phyloP scores from a whole-genome alignment of 1,140 invertebrate genomes.

The Harlomillsia oculata region DNA sequence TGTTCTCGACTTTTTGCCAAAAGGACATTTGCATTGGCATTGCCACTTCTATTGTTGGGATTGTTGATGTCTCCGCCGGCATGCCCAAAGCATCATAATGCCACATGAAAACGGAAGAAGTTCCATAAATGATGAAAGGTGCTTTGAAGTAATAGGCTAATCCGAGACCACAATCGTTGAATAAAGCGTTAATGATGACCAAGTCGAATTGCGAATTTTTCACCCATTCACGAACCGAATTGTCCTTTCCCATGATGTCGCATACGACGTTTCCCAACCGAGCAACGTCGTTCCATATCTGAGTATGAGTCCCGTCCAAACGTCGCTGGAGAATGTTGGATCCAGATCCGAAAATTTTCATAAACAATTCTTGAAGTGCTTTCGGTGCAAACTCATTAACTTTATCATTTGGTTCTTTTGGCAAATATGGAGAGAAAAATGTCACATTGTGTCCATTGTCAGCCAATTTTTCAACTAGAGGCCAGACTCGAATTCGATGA shows the following conservation, averaged over 20 bases:
- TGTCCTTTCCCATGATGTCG: not conserved
- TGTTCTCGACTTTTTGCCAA: slow-evolving; percentile 6
- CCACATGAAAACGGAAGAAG: not conserved
- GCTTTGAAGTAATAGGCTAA: slow-evolving; percentile 21
- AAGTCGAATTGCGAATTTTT: slow-evolving; percentile 34
- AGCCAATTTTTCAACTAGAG: slow-evolving; percentile 14
- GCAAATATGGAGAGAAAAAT: slow-evolving; percentile 8
- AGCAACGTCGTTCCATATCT: not conserved
- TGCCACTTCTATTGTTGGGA: slow-evolving; percentile 13
- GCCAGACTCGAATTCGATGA: slow-evolving; percentile 22
- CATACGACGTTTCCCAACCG: not conserved
- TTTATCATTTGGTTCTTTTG: slow-evolving; percentile 16
- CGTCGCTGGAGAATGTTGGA: not conserved
- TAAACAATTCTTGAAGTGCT: not conserved
- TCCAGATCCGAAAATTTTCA: not conserved
- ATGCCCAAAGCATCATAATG: slow-evolving; percentile 9
- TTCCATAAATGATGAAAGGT: slow-evolving; percentile 2
- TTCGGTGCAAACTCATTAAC: slow-evolving; percentile 10
- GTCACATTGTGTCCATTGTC: slow-evolving; percentile 25
- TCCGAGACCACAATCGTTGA: slow-evolving; percentile 34
- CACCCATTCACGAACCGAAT: not conserved
- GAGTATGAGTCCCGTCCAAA: not conserved
- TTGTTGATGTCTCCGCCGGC: slow-evolving; percentile 2
- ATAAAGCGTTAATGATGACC: slow-evolving; percentile 37
- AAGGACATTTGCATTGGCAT: slow-evolving; percentile 5